Base-by-base conservation (phyloP, 2,113 vertebrate species). In the Aspiorhynchus laticeps region DNA sequence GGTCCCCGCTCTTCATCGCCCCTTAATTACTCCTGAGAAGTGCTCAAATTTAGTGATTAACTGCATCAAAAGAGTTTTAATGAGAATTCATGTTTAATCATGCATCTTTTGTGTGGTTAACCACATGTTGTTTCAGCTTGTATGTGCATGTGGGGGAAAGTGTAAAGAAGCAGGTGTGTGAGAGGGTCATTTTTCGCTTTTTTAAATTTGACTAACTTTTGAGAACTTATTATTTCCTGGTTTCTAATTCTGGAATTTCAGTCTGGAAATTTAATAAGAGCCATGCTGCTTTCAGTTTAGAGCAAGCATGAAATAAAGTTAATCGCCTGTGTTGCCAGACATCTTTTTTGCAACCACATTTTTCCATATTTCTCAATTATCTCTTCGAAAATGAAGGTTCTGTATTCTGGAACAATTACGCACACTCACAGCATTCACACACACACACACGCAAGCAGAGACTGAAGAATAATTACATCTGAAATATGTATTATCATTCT, bases 41-140 rank as follows among this genome's bases (percentile, higher is more conserved):
- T 24, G 69, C 69, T 84, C 33, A 59, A n/a, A 56, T 84, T 84
- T 84, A 84, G 31, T 59, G 83, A 84, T 84, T 74, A 84, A 73
- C 81, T 53, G 38, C 81, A 73, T 71, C 81, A 83, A 53, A 83
- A 36, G 67, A 15, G 63, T 56, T 83, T 69, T 83, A 83, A 83
- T 83, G 65, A 83, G 65, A 69, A 73, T 83, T 73, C 63, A 83
- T 83, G 65, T 83, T 83, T 38, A 83, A 83, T 56, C 81, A 83
- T 69, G 81, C 65, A 56, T 83, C 65, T 83, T 83, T 74, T 75
- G 69, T 74, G 14, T 56, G 69, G 81, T 33, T n/a, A 71, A 67
- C 63, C 11, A 83, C 26, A 83, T 51, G 63, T n/a, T 83, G 63
- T 71, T 65, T 69, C 1, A 26, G 53, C 17, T 17, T 78, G 2